Conservation (phyloP, 2,888 invertebrate species). For the Orchesella flavescens region DNA sequence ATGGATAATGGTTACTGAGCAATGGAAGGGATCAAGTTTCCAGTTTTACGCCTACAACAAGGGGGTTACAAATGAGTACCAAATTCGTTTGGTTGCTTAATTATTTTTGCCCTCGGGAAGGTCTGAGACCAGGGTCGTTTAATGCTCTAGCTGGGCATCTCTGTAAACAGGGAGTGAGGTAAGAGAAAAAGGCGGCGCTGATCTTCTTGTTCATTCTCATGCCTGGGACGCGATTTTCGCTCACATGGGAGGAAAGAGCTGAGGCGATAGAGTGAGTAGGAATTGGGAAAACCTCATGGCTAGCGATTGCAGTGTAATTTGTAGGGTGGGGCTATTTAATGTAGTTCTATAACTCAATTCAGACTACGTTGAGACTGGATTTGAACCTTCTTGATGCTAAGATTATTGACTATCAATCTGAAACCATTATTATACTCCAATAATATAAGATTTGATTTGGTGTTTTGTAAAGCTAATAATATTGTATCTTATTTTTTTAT, state of each 20-base stretch:
- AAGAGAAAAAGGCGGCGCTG: slow-evolving; percentile 69
- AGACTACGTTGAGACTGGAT: slow-evolving; percentile 72
- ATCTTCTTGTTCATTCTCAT: slow-evolving; percentile 58
- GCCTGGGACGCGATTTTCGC: slow-evolving; percentile 65
- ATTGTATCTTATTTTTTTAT: too few species aligned
- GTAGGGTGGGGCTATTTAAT: slow-evolving; percentile 65
- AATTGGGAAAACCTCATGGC: slow-evolving; percentile 71
- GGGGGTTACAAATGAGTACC: slow-evolving; percentile 60
- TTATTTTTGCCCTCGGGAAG: slow-evolving; percentile 70
- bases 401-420: slow-evolving; percentile 34
- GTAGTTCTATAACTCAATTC: slow-evolving; percentile 71
- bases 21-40: slow-evolving; percentile 63
- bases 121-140: slow-evolving; percentile 71
- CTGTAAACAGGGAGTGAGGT: slow-evolving; percentile 69
- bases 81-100: slow-evolving; percentile 14
- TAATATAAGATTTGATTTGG: too few species aligned
- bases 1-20: slow-evolving; percentile 35
- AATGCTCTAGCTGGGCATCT: slow-evolving; percentile 71
- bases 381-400: slow-evolving; percentile 53
- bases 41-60: slow-evolving; percentile 72
- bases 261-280: slow-evolving; percentile 65
- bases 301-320: slow-evolving; percentile 71
- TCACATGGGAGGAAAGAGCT: slow-evolving; percentile 29
- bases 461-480: too few species aligned
- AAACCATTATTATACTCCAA: slow-evolving; percentile 12